These are phyloP conservation scores for Phaenicophaeus curvirostris DNA, from an alignment of 2,797 vertebrate genomes.

Conservation along the genomic window DNA sequence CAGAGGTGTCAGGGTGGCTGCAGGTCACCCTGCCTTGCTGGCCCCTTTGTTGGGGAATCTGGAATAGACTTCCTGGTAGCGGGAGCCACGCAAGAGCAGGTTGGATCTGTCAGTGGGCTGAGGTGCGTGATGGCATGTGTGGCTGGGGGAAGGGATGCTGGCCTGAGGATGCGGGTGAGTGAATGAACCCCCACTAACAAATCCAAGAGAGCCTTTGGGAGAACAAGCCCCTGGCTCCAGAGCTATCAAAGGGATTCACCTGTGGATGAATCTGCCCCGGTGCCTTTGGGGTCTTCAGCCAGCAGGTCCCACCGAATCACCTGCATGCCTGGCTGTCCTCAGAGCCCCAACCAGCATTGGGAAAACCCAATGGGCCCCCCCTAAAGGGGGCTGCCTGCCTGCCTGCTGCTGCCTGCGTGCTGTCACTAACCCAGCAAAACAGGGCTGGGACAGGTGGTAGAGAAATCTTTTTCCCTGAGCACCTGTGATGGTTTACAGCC, in stretches of 20 bases:
- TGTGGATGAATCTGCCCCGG: background rate
- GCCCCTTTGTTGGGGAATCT: accelerated
- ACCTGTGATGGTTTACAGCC: background rate
- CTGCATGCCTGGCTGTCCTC: accelerated
- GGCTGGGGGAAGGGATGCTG: background rate
- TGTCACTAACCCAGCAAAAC: background rate
- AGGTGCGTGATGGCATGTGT: accelerated
- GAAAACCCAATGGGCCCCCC: too few relatives aligned
- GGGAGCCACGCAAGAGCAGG: accelerated
- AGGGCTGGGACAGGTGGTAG: background rate
- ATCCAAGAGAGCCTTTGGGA: background rate
- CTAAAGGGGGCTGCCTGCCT: background rate
- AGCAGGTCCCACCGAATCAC: background rate
- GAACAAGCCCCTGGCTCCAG: accelerated
- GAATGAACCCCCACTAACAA: background rate
- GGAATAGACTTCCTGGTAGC: accelerated
- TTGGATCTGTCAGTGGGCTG: background rate
- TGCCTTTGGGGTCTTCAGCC: background rate
- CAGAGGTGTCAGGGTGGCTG: too few relatives aligned
- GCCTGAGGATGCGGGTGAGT: accelerated
- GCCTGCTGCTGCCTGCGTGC: background rate
- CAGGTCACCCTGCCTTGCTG: background rate
- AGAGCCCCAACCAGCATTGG: background rate
- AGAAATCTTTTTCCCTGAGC: background rate
- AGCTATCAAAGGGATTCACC: background rate